Evolutionary conservation across 2,113 vertebrate species (phyloP).

Genomic region (Osmerus mordax): DNA sequence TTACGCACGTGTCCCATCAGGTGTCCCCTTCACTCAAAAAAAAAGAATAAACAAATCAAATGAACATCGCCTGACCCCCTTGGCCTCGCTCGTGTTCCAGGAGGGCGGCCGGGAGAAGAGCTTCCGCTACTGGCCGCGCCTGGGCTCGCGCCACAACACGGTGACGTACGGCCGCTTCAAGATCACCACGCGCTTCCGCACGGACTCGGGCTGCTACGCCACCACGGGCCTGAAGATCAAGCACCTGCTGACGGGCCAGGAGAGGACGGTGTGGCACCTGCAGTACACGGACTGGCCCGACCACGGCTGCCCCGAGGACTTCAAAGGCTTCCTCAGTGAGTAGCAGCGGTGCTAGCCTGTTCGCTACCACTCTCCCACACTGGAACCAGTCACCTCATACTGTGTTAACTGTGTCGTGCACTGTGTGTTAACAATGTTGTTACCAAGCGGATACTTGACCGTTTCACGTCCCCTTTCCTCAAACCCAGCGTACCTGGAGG

Average conservation of each 20-base stretch:
- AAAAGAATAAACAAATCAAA: too few relatives aligned
- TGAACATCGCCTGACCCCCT: neutral
- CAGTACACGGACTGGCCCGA: conserved; percentile 99
- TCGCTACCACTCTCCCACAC: neutral
- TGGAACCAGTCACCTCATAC: too few relatives aligned
- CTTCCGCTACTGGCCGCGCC: conserved; percentile 94
- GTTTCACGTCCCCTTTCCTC: neutral
- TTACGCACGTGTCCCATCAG: neutral
- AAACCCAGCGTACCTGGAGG: conserved; percentile 88
- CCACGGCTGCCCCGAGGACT: conserved; percentile 91
- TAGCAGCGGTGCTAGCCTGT: conserved; percentile 23
- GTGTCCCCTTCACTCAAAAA: neutral
- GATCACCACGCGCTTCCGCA: conserved; percentile 95
- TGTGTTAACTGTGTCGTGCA: too few relatives aligned
- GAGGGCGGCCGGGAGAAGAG: conserved; percentile 94
- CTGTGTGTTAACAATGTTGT: too few relatives aligned
- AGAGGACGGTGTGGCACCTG: conserved; percentile 95
- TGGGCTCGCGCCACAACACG: conserved; percentile 93
- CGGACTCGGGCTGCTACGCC: conserved; percentile 96
- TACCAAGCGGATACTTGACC: too few relatives aligned
- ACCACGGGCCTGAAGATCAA: conserved; percentile 96
- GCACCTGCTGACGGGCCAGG: conserved; percentile 90
- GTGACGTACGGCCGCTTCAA: conserved; percentile 94
- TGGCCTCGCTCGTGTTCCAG: conserved; percentile 54
- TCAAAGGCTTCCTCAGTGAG: conserved; percentile 95